Conservation (phyloP, 2,797 vertebrate species). For the Anguilla megastoma region DNA sequence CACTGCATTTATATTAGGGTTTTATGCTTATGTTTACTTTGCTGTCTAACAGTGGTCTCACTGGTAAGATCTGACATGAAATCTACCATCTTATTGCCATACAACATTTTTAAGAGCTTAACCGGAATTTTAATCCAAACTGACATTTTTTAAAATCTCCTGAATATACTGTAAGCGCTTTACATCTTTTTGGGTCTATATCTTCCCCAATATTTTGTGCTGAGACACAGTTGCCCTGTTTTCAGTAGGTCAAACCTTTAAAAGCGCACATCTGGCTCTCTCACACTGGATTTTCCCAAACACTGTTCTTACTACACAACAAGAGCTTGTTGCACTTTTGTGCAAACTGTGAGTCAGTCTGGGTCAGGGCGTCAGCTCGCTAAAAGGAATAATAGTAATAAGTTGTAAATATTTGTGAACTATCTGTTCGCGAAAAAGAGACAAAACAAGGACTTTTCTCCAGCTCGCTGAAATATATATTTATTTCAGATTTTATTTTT, state of each 20-base stretch:
- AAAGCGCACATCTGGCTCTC: not conserved
- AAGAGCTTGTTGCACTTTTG: conserved; percentile 18
- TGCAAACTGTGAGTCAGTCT: conserved; percentile 28
- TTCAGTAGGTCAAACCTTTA: not conserved
- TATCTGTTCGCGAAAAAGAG: not conserved
- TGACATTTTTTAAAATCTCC: not conserved
- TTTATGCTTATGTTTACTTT: too few species aligned
- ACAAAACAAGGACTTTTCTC: not conserved
- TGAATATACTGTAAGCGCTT: too few species aligned
- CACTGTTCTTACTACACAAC: not conserved
- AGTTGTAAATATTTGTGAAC: not conserved
- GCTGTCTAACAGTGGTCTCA: not conserved
- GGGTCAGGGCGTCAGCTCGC: conserved; percentile 11
- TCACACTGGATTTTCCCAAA: not conserved
- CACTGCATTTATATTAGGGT: too few species aligned
- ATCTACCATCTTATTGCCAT: not conserved
- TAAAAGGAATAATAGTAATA: conserved; percentile 1
- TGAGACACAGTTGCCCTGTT: not conserved
- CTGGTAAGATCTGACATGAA: not conserved
- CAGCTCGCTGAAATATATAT: not conserved
- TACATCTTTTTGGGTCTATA: not conserved
- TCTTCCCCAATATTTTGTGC: not conserved
- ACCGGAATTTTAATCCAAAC: not conserved
- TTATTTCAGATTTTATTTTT: not conserved
- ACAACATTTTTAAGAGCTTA: not conserved